Conservation (phyloP, 2,888 invertebrate species). For the Drosophila kambysellisi region DNA sequence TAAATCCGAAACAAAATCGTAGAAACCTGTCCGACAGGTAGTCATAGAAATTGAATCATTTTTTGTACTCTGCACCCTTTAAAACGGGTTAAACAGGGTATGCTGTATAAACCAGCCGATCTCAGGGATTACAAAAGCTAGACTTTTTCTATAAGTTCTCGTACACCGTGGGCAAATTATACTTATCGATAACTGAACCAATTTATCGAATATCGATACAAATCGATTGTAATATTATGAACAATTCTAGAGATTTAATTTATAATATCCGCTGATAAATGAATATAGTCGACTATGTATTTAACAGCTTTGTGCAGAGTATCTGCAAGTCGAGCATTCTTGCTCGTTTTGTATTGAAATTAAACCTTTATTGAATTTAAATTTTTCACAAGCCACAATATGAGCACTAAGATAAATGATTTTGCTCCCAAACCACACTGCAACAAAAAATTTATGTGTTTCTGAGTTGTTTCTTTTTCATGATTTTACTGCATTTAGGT, state of each 20-base stretch:
- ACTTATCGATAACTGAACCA: neutral
- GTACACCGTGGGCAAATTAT: neutral
- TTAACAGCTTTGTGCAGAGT: neutral
- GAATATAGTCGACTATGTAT: neutral
- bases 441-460: neutral
- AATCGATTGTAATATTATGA: neutral
- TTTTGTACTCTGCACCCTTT: neutral
- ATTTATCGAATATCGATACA: neutral
- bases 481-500: neutral
- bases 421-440: neutral
- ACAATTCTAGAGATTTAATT: neutral
- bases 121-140: neutral
- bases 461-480: neutral
- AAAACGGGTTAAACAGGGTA: neutral
- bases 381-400: neutral
- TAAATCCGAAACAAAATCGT: neutral
- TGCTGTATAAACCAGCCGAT: neutral
- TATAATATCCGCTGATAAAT: neutral
- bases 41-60: neutral
- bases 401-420: neutral
- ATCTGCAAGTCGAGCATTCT: neutral
- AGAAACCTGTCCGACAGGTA: constrained; percentile 8
- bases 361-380: neutral
- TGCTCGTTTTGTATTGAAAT: neutral
- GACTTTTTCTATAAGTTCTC: neutral